These are phyloP conservation scores for Tetramorium simillimum DNA, from an alignment of 1,140 invertebrate species.

Conservation along the genomic window DNA sequence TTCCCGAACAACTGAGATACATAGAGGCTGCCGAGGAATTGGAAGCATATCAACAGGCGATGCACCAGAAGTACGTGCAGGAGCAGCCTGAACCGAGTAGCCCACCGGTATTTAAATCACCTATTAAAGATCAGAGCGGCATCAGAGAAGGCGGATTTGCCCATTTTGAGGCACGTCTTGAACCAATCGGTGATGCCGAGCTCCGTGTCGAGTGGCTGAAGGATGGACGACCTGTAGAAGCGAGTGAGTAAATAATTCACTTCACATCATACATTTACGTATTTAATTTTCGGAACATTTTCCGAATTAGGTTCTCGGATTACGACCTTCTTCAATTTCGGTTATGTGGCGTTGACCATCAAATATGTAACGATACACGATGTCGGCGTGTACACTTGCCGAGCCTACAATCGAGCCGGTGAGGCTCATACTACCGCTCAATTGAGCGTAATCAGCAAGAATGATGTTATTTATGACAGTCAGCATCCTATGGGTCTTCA, in stretches of 20 bases:
- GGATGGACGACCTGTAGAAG: conserved; percentile 95
- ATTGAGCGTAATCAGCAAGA: conserved; percentile 93
- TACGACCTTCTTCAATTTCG: conserved; percentile 98
- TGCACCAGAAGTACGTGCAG: conserved; percentile 91
- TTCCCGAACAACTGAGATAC: conserved; percentile 96
- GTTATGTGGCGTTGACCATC: conserved; percentile 98
- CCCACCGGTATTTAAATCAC: conserved; percentile 96
- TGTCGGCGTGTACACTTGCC: conserved; percentile 96
- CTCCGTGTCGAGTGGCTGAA: conserved; percentile 98
- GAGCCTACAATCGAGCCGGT: conserved; percentile 94
- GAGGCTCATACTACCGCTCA: conserved; percentile 95
- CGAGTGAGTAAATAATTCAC: conserved; percentile 86
- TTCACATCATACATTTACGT: neutral
- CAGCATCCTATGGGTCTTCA: conserved; percentile 95
- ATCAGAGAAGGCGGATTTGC: conserved; percentile 97
- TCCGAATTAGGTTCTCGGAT: conserved; percentile 91
- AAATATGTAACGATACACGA: conserved; percentile 96
- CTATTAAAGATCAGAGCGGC: conserved; percentile 95
- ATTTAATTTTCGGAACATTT: conserved; percentile 1
- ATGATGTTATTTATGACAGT: conserved; percentile 94
- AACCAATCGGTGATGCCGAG: conserved; percentile 96
- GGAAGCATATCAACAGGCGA: conserved; percentile 94
- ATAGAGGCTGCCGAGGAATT: conserved; percentile 97
- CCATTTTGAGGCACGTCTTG: conserved; percentile 97
- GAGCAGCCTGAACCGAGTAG: conserved; percentile 92